A percentile compares a stretch with the other conserved stretches of the same genome.
Evolutionary conservation across 2,113 vertebrate genomes (phyloP).

Genomic region (Pelvicachromis taeniatus): DNA sequence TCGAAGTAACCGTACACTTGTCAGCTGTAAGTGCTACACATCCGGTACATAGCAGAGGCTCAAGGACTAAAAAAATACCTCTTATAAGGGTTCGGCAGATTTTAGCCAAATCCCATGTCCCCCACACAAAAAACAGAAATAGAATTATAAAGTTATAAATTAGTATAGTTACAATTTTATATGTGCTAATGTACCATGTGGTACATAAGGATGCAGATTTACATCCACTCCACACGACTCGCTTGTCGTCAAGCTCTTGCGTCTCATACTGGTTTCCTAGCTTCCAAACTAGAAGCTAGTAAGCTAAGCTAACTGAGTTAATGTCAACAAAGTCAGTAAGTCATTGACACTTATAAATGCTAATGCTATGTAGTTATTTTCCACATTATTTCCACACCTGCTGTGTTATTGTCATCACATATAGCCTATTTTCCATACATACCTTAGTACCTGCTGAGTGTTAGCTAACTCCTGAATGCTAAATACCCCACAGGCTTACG

Average conservation of each 20-base stretch:
- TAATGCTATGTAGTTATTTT: not conserved
- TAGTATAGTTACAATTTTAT: not conserved
- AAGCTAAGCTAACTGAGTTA: not conserved
- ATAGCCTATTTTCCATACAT: not conserved
- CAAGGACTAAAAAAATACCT: constrained; percentile 9
- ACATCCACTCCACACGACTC: not conserved
- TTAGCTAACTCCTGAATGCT: not conserved
- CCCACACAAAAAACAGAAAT: not conserved
- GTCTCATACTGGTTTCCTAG: not conserved
- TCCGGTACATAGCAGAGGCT: constrained; percentile 46
- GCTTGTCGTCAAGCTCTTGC: not conserved
- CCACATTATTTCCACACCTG: not conserved
- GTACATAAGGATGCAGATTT: not conserved
- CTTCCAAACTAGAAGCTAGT: not conserved
- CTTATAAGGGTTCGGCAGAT: constrained; percentile 26
- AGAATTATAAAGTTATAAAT: not conserved
- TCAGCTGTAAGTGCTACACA: constrained; percentile 60
- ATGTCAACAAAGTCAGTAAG: not conserved
- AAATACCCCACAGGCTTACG: not conserved
- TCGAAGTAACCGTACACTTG: constrained; percentile 62
- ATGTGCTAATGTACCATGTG: not conserved
- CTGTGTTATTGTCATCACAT: not conserved
- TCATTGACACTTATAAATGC: not conserved
- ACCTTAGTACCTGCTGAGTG: not conserved
- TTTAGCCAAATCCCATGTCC: constrained; percentile 13